These are phyloP conservation scores for Mionectes macconnelli DNA, from an alignment of 2,113 vertebrate genomes.

Conservation along the genomic window DNA sequence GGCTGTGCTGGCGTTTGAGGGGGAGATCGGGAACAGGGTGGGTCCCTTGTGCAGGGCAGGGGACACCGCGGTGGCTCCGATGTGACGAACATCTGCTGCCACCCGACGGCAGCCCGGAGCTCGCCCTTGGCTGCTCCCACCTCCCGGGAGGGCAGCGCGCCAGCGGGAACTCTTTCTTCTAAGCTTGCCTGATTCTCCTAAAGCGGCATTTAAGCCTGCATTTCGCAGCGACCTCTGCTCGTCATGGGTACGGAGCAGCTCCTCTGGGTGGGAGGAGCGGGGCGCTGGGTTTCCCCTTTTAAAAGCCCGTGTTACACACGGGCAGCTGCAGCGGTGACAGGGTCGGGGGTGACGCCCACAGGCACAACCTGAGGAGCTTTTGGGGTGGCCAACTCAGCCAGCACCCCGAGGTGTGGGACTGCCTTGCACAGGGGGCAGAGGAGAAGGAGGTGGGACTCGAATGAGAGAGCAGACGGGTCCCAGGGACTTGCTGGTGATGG, in stretches of 20 bases:
- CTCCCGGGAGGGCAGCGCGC: background rate
- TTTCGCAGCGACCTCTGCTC: background rate
- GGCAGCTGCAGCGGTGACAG: background rate
- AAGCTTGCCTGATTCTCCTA: fast-evolving
- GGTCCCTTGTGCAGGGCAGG: background rate
- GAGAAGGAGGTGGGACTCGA: background rate
- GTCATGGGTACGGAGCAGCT: fast-evolving
- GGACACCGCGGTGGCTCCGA: fast-evolving
- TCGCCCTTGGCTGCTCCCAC: background rate
- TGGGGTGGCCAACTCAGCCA: background rate
- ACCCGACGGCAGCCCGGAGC: background rate
- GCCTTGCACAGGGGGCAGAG: background rate
- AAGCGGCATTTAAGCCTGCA: fast-evolving
- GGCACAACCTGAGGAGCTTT: background rate
- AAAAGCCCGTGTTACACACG: fast-evolving
- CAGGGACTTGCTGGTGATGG: background rate
- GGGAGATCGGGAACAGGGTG: background rate
- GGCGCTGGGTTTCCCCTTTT: fast-evolving
- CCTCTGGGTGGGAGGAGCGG: background rate
- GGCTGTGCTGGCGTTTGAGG: background rate
- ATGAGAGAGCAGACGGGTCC: background rate
- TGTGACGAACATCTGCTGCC: background rate
- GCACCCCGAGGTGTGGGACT: fast-evolving
- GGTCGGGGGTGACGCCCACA: fast-evolving
- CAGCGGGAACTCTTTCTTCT: background rate